Evolutionary conservation across 1,140 invertebrate genomes (phyloP).

Genomic region (Steinernema khuongi): DNA sequence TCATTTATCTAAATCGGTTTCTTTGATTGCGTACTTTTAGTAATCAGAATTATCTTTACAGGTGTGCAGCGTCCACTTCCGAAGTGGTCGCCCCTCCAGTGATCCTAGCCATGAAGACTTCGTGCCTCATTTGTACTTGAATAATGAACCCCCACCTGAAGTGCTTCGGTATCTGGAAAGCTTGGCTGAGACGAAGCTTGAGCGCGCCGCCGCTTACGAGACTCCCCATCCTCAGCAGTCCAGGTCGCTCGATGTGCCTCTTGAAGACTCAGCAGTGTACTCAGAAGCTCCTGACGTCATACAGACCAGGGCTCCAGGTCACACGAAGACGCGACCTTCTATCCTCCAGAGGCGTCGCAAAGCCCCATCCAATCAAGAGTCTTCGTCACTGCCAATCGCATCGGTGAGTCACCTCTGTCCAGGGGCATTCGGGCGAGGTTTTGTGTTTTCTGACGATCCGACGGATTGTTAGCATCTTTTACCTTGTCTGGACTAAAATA

Average conservation of each 20-base stretch:
- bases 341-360: not conserved
- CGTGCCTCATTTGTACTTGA: constrained; percentile 47
- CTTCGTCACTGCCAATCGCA: not conserved
- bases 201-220: not conserved
- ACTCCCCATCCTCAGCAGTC: not conserved
- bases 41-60: no score
- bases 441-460: no score
- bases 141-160: constrained; percentile 44
- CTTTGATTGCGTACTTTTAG: no score
- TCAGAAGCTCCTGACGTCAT: not conserved
- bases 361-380: not conserved
- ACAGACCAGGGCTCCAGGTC: not conserved
- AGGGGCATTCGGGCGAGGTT: not conserved
- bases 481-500: no score
- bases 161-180: constrained; percentile 40
- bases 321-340: not conserved
- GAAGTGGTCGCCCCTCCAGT: constrained; percentile 42
- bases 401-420: not conserved
- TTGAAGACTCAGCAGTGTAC: not conserved
- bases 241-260: not conserved
- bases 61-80: constrained; percentile 50
- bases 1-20: no score
- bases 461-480: no score
- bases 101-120: constrained; percentile 44
- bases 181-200: constrained; percentile 34